phyloP scores from a whole-genome alignment of 2,113 vertebrate species.

The Callipepla squamata region DNA sequence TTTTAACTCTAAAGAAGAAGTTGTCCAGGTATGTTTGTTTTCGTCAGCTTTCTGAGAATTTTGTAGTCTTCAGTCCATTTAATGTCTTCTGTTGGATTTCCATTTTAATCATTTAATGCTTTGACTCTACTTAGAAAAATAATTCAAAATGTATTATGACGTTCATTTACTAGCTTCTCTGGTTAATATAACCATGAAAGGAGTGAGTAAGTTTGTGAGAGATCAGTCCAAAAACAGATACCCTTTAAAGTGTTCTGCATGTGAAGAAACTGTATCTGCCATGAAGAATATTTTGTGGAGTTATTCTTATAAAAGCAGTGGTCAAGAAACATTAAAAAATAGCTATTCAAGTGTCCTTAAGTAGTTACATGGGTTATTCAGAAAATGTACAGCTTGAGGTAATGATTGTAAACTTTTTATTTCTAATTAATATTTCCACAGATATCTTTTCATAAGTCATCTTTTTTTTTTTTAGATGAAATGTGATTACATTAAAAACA shows the following conservation, averaged over 20 bases:
- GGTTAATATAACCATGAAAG: not conserved
- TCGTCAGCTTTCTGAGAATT: not conserved
- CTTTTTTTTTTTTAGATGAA: not conserved
- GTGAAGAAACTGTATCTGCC: not conserved
- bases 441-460: not conserved
- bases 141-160: not conserved
- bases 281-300: not conserved
- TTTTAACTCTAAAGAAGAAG: slow-evolving; percentile 90
- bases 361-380: not conserved
- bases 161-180: not conserved
- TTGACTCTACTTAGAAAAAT: not conserved
- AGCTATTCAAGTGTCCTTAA: not conserved
- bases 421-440: not conserved
- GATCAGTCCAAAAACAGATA: not conserved
- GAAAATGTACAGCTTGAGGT: not conserved
- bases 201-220: fast-evolving
- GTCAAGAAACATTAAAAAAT: not conserved
- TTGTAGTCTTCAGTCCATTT: not conserved
- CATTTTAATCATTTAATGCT: not conserved
- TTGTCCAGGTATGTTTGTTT: slow-evolving; percentile 84
- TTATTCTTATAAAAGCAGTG: not conserved
- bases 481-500: not conserved
- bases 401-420: not conserved
- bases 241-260: not conserved
- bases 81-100: not conserved